phyloP scores from a whole-genome alignment of 2,797 vertebrate genomes.

The Trematomus bernacchii region DNA sequence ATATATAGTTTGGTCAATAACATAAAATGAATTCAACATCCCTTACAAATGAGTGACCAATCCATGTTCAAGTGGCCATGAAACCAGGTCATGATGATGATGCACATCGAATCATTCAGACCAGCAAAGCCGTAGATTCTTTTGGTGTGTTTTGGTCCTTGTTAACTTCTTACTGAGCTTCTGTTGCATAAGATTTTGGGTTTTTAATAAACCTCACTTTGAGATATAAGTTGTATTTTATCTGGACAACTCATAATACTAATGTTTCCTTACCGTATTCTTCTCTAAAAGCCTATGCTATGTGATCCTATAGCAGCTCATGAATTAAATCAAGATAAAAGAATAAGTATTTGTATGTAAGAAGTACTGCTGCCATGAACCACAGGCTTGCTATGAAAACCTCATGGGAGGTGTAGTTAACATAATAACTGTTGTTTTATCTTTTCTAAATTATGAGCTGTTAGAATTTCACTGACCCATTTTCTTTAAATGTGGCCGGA shows the following conservation, averaged over 20 bases:
- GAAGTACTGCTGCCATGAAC: not conserved
- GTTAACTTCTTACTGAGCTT: not conserved
- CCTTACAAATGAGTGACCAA: accelerated
- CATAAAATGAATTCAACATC: not conserved
- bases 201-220: not conserved
- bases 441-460: constrained; percentile 2
- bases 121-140: not conserved
- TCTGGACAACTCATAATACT: not conserved
- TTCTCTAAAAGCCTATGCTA: not conserved
- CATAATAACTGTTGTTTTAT: not conserved
- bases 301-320: not conserved
- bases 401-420: constrained; percentile 13
- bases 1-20: not conserved
- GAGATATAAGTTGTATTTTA: not conserved
- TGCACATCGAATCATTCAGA: not conserved
- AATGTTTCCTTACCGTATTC: not conserved
- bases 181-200: not conserved
- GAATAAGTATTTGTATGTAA: not conserved
- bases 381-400: not conserved
- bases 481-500: not conserved
- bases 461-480: constrained; percentile 8
- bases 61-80: not conserved
- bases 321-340: not conserved
- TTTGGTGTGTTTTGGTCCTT: too few relatives aligned
- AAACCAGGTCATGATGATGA: not conserved